Percentiles rank a stretch among this genome's conserved stretches.
Conservation (phyloP, 2,797 vertebrate genomes). For the Brachyalestes nurse region DNA sequence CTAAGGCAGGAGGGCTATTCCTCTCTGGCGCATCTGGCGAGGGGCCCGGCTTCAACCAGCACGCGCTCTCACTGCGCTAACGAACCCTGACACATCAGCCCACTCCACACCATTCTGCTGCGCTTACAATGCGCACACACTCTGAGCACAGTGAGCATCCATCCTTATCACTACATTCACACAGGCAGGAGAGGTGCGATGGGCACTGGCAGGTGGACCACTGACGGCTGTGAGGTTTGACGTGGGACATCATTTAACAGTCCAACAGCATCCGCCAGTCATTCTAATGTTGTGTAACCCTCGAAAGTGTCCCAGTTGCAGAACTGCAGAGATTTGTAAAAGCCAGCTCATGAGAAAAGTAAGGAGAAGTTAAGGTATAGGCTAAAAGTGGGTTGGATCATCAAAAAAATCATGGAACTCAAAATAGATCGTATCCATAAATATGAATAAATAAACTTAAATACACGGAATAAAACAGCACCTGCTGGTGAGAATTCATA, state of each 20-base stretch:
- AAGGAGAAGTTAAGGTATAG: neutral
- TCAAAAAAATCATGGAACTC: too few species aligned
- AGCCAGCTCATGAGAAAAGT: neutral
- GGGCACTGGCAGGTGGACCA: conserved; percentile 3
- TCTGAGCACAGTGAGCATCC: neutral
- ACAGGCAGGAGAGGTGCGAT: neutral
- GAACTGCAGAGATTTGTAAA: neutral
- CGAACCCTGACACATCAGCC: conserved; percentile 43
- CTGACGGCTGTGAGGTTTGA: neutral
- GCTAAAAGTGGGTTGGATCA: too few species aligned
- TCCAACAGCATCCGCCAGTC: conserved; percentile 13
- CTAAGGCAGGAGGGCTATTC: conserved; percentile 20
- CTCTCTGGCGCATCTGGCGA: conserved; percentile 18
- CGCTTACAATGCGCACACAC: neutral
- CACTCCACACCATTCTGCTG: conserved; percentile 6
- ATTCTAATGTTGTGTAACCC: conserved; percentile 20
- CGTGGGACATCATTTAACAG: conserved; percentile 15
- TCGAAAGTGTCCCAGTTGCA: neutral
- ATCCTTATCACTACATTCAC: conserved; percentile 16
- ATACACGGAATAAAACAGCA: neutral
- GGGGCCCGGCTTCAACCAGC: conserved; percentile 28
- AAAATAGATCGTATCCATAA: neutral
- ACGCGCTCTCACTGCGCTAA: conserved; percentile 31
- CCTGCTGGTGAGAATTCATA: neutral
- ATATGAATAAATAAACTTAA: neutral